These are phyloP conservation scores for Plectropomus leopardus DNA, from an alignment of 2,113 vertebrate species.

Conservation along the genomic window DNA sequence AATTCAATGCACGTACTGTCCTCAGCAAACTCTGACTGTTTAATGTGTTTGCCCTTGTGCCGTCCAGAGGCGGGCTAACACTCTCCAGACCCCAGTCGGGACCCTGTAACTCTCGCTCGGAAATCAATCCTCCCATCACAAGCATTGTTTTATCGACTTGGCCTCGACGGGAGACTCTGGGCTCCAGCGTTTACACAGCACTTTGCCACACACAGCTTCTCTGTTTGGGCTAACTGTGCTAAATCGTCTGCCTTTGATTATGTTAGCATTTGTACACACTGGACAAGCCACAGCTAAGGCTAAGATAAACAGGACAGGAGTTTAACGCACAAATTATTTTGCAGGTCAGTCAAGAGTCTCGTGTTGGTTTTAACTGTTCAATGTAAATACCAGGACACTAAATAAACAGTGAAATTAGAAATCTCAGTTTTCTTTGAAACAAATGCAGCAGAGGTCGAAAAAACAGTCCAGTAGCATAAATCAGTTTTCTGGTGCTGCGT, in stretches of 20 bases:
- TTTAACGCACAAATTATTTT: constrained; percentile 31
- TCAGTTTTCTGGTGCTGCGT: too few relatives aligned
- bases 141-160: constrained; percentile 53
- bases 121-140: constrained; percentile 56
- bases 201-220: constrained; percentile 58
- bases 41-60: constrained; percentile 55
- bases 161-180: constrained; percentile 20
- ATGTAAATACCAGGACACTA: neutral
- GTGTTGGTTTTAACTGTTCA: neutral
- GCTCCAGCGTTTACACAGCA: constrained; percentile 54
- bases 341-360: constrained; percentile 1
- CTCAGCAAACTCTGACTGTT: constrained; percentile 12
- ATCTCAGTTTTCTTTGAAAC: neutral
- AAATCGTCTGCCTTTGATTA: constrained; percentile 70
- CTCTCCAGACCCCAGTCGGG: constrained; percentile 51
- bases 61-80: constrained; percentile 18
- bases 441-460: neutral
- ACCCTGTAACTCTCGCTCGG: constrained; percentile 22
- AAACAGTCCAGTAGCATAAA: too few relatives aligned
- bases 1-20: neutral
- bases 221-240: constrained; percentile 59
- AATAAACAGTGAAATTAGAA: neutral
- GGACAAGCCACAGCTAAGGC: constrained; percentile 29
- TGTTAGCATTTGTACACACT: constrained; percentile 41
- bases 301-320: constrained; percentile 56